phyloP scores from a whole-genome alignment of 2,797 vertebrate species.

The Catharus ustulatus region DNA sequence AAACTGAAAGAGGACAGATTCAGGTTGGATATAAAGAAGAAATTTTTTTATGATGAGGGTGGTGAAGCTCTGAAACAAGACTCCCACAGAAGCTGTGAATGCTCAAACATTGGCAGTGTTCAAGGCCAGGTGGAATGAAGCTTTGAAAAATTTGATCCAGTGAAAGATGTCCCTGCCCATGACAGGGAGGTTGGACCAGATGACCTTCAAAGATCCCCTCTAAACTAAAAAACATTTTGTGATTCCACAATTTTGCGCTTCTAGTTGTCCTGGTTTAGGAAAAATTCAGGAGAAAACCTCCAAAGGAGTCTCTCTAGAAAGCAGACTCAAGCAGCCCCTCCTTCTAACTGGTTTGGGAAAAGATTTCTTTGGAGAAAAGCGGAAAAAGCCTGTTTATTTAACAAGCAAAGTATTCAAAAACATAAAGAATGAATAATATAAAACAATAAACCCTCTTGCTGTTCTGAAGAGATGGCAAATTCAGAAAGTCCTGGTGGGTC shows the following conservation, averaged over 20 bases:
- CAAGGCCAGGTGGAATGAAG: neutral
- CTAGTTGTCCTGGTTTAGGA: too few relatives aligned
- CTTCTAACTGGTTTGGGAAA: too few relatives aligned
- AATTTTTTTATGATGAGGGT: fast-evolving
- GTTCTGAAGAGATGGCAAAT: too few relatives aligned
- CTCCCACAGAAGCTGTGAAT: neutral
- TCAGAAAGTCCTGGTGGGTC: too few relatives aligned
- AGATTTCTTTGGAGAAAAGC: too few relatives aligned
- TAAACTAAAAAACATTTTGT: neutral
- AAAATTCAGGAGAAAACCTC: too few relatives aligned
- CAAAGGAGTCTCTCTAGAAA: too few relatives aligned
- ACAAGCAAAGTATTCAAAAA: too few relatives aligned
- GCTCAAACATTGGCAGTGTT: neutral
- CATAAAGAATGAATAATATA: too few relatives aligned
- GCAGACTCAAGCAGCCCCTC: too few relatives aligned
- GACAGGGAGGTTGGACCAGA: neutral
- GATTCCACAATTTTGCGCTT: neutral
- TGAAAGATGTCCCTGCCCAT: neutral
- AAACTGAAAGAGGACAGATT: neutral
- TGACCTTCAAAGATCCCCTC: neutral
- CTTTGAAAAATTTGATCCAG: neutral
- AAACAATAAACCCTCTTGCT: too few relatives aligned
- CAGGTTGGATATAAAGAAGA: neutral
- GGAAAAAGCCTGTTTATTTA: too few relatives aligned
- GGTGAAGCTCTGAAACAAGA: neutral